Percentiles rank a stretch among this genome's conserved stretches.
Evolutionary conservation across 2,888 invertebrate species (phyloP).

Genomic region (Plagodis pulveraria): DNA sequence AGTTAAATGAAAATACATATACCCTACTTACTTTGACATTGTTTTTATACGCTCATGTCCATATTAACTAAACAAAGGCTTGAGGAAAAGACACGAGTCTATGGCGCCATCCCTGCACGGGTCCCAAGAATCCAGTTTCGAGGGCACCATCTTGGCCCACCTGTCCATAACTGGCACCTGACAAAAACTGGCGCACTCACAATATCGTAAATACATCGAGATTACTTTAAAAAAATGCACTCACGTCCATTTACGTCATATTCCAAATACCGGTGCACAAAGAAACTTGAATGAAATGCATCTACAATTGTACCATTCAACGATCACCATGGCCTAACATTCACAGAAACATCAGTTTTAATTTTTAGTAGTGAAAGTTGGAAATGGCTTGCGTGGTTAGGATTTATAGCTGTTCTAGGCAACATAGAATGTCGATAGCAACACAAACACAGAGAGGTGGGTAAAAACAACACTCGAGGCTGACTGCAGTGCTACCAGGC

Average conservation of each 20-base stretch:
- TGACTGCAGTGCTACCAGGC: conserved; percentile 70
- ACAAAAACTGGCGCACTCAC: conserved; percentile 29
- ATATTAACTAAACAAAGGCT: conserved; percentile 9
- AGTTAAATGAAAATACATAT: too few species aligned
- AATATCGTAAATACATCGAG: conserved; percentile 40
- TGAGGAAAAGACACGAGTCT: conserved; percentile 14
- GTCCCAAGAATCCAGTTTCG: conserved; percentile 13
- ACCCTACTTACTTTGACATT: too few species aligned
- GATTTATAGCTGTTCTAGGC: conserved; percentile 50
- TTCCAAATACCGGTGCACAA: conserved; percentile 66
- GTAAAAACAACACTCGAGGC: conserved; percentile 72
- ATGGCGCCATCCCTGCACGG: conserved; percentile 24
- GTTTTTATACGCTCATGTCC: not conserved
- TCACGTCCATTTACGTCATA: conserved; percentile 59
- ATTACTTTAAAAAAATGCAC: conserved; percentile 41
- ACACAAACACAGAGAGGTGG: conserved; percentile 69
- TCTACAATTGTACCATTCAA: conserved; percentile 67
- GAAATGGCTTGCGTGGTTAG: conserved; percentile 27
- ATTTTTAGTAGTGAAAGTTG: conserved; percentile 29
- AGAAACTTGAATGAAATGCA: conserved; percentile 76
- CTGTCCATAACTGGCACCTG: conserved; percentile 23
- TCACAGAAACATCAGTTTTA: conserved; percentile 35
- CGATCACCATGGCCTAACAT: conserved; percentile 40
- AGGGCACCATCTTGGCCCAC: conserved; percentile 21
- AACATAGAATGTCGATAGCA: conserved; percentile 67